Evolutionary conservation across 2,888 invertebrate species (phyloP).

Genomic region (Tipula lateralis): DNA sequence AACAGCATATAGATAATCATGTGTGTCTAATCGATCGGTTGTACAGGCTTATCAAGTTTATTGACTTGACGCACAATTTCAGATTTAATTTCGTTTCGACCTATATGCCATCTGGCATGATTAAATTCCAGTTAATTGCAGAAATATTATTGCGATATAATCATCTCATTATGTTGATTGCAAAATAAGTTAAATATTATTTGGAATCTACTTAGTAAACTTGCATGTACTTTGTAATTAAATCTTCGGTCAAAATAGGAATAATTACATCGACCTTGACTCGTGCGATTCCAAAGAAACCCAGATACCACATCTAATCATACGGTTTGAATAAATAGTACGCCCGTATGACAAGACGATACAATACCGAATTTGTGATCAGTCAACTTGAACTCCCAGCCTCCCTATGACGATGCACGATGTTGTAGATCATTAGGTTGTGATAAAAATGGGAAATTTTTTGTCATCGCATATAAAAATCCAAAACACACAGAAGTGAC

Average conservation of each 20-base stretch:
- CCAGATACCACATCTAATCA: not conserved
- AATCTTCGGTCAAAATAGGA: not conserved
- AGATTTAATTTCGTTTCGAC: not conserved
- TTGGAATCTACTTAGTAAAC: not conserved
- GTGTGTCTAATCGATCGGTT: not conserved
- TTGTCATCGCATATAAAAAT: constrained; percentile 2
- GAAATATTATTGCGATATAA: not conserved
- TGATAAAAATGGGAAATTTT: not conserved
- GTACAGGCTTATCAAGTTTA: not conserved
- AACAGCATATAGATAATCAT: not conserved
- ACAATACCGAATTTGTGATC: not conserved
- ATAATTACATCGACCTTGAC: not conserved
- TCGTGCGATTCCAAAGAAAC: not conserved
- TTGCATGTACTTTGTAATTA: not conserved
- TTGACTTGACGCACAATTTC: not conserved
- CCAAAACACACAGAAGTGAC: not conserved
- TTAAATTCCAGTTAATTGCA: not conserved
- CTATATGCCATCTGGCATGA: not conserved
- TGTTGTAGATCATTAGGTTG: not conserved
- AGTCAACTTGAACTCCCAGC: not conserved
- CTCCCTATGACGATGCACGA: not conserved
- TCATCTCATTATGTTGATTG: not conserved
- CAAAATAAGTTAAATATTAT: not conserved
- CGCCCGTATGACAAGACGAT: not conserved
- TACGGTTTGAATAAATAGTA: not conserved